Evolutionary conservation across 2,888 invertebrate genomes (phyloP).

Genomic region (Heliconius ethilla): DNA sequence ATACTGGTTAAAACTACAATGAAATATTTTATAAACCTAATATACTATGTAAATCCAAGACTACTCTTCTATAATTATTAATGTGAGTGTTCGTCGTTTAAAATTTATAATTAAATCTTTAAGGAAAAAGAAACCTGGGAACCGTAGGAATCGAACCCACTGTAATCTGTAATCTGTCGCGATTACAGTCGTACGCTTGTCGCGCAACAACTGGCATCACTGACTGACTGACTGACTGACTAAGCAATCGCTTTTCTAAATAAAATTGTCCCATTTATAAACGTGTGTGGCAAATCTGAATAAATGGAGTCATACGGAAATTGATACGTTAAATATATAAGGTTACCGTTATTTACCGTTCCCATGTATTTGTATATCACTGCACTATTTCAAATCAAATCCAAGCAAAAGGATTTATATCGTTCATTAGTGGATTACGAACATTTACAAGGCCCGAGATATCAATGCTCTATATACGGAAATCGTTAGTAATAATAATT

Average conservation of each 20-base stretch:
- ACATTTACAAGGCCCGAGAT: constrained; percentile 46
- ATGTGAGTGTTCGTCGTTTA: too few relatives aligned
- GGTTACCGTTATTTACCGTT: constrained; percentile 61
- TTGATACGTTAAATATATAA: constrained; percentile 58
- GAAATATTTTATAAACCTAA: neutral
- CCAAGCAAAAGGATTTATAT: constrained; percentile 57
- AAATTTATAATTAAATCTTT: too few relatives aligned
- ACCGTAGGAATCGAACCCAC: neutral
- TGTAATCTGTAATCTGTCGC: neutral
- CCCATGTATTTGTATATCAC: constrained; percentile 60
- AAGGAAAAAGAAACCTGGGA: neutral
- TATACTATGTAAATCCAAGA: neutral
- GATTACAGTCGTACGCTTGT: neutral
- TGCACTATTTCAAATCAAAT: constrained; percentile 60
- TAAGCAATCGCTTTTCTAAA: neutral
- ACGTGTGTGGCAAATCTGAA: constrained; percentile 16
- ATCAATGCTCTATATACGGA: constrained; percentile 46
- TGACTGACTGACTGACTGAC: too few relatives aligned
- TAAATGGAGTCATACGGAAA: constrained; percentile 41
- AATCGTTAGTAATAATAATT: constrained; percentile 48
- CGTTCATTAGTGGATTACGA: constrained; percentile 50
- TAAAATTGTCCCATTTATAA: neutral
- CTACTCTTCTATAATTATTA: too few relatives aligned
- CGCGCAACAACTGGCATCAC: neutral
- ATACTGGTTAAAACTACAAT: neutral